A percentile compares a stretch with the other conserved stretches of the same genome.
These are phyloP conservation scores for Camarhynchus parvulus DNA, from an alignment of 2,113 vertebrate species.

Conservation along the genomic window DNA sequence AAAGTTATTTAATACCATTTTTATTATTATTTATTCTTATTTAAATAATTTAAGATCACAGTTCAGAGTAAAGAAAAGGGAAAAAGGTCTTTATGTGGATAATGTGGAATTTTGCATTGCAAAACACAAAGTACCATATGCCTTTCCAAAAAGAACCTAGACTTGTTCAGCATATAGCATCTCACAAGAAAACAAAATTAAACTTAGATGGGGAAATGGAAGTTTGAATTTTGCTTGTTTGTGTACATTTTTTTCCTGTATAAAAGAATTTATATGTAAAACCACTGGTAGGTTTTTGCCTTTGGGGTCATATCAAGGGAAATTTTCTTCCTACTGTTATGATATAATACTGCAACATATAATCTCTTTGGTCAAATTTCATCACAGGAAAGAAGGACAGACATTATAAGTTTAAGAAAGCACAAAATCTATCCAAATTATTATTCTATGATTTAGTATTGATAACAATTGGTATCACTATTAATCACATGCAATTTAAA, in stretches of 20 bases:
- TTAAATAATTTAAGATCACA: neutral
- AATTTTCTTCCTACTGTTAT: neutral
- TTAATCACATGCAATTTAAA: neutral
- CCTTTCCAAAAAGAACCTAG: neutral
- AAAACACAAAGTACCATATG: neutral
- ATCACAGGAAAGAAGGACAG: neutral
- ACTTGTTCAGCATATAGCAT: neutral
- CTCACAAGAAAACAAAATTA: neutral
- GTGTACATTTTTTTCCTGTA: neutral
- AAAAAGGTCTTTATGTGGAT: neutral
- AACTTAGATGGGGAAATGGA: neutral
- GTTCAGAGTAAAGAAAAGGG: neutral
- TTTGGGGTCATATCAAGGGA: neutral
- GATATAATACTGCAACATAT: fast-evolving
- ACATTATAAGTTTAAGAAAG: neutral
- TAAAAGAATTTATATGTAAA: neutral
- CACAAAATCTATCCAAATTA: neutral
- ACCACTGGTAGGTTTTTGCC: fast-evolving
- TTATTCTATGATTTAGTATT: neutral
- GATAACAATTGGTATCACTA: neutral
- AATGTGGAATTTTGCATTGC: neutral
- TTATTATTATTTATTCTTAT: neutral
- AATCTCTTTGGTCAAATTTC: neutral
- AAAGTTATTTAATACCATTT: neutral
- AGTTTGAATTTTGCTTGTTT: neutral